These are phyloP conservation scores for Diplogasteroides magnus DNA, from an alignment of 1,140 invertebrate genomes.

Conservation along the genomic window DNA sequence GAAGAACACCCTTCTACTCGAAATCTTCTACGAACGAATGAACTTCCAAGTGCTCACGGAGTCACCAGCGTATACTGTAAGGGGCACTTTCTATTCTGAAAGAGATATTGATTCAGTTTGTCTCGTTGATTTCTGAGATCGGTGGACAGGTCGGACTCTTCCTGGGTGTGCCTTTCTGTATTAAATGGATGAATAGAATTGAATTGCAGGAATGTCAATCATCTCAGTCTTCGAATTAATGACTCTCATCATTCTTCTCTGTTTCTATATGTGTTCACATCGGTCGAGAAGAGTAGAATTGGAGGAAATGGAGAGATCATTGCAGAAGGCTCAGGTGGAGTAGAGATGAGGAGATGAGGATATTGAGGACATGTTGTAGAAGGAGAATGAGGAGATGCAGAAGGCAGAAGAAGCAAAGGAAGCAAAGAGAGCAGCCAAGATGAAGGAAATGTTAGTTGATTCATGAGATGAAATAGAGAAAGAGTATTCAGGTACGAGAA, in stretches of 20 bases:
- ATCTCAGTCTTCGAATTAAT: conserved; percentile 33
- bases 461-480: background rate
- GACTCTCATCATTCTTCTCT: conserved; percentile 23
- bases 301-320: conserved; percentile 15
- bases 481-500: background rate
- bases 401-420: conserved; percentile 8
- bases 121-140: conserved; percentile 37
- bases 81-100: background rate
- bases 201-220: conserved; percentile 23
- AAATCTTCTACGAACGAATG: conserved; percentile 42
- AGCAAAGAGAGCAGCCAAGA: background rate
- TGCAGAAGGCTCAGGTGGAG: conserved; percentile 14
- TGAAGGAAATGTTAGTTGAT: background rate
- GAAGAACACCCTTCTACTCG: conserved; percentile 37
- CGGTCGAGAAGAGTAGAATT: conserved; percentile 19
- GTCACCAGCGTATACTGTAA: conserved; percentile 38
- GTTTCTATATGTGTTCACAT: conserved; percentile 17
- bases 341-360: background rate
- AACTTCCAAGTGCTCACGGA: conserved; percentile 38
- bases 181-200: background rate
- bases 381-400: conserved; percentile 2
- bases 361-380: background rate
- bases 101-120: conserved; percentile 26
- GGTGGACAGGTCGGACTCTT: conserved; percentile 41
- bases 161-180: conserved; percentile 19